Conservation (phyloP, 92 coral and sea anemone species). For the Isaurus tuberculatus region DNA sequence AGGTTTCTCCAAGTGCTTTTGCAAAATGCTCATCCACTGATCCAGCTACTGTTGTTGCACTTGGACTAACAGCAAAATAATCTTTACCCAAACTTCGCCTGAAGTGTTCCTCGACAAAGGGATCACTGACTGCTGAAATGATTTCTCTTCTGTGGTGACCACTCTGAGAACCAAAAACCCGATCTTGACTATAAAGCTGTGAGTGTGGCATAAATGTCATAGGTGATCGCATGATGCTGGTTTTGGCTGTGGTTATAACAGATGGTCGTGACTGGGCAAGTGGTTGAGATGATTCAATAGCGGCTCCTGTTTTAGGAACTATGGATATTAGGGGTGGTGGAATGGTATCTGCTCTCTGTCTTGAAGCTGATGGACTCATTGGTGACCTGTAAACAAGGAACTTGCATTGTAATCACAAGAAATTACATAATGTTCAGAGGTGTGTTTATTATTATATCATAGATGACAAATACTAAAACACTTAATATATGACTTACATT, state of each 20-base stretch:
- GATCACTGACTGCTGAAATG: constrained; percentile 85
- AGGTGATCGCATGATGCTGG: constrained; percentile 80
- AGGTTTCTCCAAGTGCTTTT: constrained; percentile 91
- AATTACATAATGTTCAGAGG: too few species aligned
- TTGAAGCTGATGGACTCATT: constrained; percentile 78
- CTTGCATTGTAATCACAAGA: too few species aligned
- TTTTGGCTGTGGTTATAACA: constrained; percentile 94
- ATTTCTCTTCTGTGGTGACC: constrained; percentile 82
- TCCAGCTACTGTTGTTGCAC: constrained; percentile 79
- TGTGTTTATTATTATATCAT: too few species aligned
- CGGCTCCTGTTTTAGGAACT: constrained; percentile 74
- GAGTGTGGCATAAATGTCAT: constrained; percentile 77
- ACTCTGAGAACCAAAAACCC: constrained; percentile 62
- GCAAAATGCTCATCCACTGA: constrained; percentile 99
- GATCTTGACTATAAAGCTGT: constrained; percentile 60
- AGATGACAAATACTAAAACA: too few species aligned
- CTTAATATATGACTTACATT: too few species aligned
- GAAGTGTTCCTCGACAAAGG: constrained; percentile 99
- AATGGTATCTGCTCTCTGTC: constrained; percentile 77
- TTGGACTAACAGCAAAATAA: constrained; percentile 87
- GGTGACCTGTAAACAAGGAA: constrained; percentile 68
- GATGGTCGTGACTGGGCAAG: constrained; percentile 89
- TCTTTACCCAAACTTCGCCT: constrained; percentile 96
- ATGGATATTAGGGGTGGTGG: constrained; percentile 96
- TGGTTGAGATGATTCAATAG: constrained; percentile 62